Evolutionary conservation across 2,113 vertebrate genomes (phyloP).

Genomic region (Panurus biarmicus): DNA sequence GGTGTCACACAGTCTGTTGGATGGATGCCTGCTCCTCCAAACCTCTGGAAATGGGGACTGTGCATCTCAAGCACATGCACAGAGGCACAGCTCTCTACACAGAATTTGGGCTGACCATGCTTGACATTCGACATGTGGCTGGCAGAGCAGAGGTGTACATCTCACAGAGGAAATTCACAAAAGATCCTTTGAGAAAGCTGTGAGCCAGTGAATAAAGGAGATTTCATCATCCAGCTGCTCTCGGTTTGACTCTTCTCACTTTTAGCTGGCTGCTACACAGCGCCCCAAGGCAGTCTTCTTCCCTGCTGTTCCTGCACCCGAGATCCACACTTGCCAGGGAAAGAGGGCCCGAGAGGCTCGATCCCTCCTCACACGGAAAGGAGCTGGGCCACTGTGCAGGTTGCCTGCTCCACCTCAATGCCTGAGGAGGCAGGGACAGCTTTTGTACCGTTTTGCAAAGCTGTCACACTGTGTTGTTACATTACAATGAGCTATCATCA

Average conservation of each 20-base stretch:
- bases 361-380: rapidly evolving
- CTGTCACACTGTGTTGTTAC: neutral
- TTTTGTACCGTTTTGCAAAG: neutral
- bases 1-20: neutral
- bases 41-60: neutral
- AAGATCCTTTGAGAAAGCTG: neutral
- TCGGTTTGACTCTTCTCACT: neutral
- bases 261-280: neutral
- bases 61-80: rapidly evolving
- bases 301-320: neutral
- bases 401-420: neutral
- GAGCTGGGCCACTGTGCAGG: neutral
- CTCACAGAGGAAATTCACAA: rapidly evolving
- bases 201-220: neutral
- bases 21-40: neutral
- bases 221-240: neutral
- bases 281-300: neutral
- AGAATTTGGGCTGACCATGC: neutral
- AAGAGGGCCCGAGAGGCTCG: neutral
- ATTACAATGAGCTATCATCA: neutral
- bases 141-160: neutral
- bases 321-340: neutral
- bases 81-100: neutral
- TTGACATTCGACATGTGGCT: rapidly evolving
- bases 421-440: neutral